Evolutionary conservation across 1,140 invertebrate species (phyloP), one percentile per base, ranked within the genome.

Genomic region (Diachasma alloeum): DNA sequence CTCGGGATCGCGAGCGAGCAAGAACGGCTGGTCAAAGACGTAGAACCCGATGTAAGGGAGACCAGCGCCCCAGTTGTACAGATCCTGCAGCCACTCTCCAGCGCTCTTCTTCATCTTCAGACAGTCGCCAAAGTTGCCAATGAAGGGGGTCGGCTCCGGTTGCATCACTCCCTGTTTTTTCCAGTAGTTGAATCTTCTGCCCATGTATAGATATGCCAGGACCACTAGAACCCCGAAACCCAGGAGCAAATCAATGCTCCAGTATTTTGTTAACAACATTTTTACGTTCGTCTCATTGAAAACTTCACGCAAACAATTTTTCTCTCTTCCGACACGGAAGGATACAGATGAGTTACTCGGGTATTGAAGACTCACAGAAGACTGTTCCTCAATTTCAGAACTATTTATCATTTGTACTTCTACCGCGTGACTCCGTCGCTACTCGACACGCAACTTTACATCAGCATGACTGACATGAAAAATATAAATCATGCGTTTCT

Each of bases 1-100:
- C 2, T 90, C 85, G 0, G 87, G 83, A 75, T 91, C 90, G 2
- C 89, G 83, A 1, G 91, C 17, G 0, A 91, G 37, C 0, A 92
- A 71, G 0, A 69, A 80, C 0, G 90, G 89, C 15, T 83, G 83
- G 36, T 87, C 83, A 11, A 89, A 83, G 5, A 87, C 31, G 42
- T 86, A 90, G n/a, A 88, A 85, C 0, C 88, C 88, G 8, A 85
- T 67, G 36, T 82, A 87, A 8, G 79, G 80, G 5, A 78, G 2
- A 1, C 78, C 79, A 11, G 81, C 24, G 0, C 66, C 71, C 10
- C 39, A 0, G 1, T 81, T 31, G 19, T 88, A 85, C 1, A 85
- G 4, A 0, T 83, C 76, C 15, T 80, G 70, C 0, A 85, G 0
- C 9, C 81, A 78, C 2, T 78, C 8, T 0, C 72, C 31, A 0